These are phyloP conservation scores for Hecatera dysodea DNA, from an alignment of 2,888 invertebrate species.

Conservation along the genomic window DNA sequence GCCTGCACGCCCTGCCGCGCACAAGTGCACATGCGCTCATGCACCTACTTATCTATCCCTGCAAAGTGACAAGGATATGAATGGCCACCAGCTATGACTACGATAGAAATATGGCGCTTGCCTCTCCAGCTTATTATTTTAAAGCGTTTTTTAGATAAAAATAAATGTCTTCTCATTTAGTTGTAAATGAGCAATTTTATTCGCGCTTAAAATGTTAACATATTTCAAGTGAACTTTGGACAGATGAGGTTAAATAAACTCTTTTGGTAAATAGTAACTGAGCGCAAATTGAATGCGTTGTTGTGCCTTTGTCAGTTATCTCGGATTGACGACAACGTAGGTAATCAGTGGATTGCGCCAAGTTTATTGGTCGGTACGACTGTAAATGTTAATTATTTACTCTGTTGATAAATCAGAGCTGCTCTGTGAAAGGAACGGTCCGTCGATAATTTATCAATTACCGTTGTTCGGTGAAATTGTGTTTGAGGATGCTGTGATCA, in stretches of 20 bases:
- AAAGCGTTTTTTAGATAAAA: conserved; percentile 40
- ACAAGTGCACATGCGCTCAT: conserved; percentile 56
- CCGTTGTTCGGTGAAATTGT: conserved; percentile 11
- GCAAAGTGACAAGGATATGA: conserved; percentile 57
- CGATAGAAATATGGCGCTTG: conserved; percentile 45
- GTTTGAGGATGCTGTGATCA: neutral
- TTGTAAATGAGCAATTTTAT: conserved; percentile 30
- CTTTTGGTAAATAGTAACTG: conserved; percentile 1
- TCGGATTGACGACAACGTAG: conserved; percentile 14
- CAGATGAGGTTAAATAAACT: conserved; percentile 1
- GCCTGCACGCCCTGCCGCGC: conserved; percentile 43
- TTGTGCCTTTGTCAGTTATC: conserved; percentile 8
- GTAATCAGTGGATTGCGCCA: conserved; percentile 34
- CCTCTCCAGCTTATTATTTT: conserved; percentile 40
- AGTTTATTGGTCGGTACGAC: conserved; percentile 20
- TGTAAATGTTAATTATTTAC: conserved; percentile 39
- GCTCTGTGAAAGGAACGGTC: conserved; percentile 23
- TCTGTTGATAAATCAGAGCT: conserved; percentile 21
- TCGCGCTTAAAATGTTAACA: conserved; percentile 27
- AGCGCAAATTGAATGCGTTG: conserved; percentile 16
- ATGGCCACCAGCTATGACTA: conserved; percentile 44
- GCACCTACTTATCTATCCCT: conserved; percentile 55
- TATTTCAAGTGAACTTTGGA: conserved; percentile 32
- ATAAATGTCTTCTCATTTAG: conserved; percentile 40
- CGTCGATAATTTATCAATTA: conserved; percentile 40